Evolutionary conservation across 2,113 vertebrate species (phyloP).

Genomic region (Macquaria ambigua): DNA sequence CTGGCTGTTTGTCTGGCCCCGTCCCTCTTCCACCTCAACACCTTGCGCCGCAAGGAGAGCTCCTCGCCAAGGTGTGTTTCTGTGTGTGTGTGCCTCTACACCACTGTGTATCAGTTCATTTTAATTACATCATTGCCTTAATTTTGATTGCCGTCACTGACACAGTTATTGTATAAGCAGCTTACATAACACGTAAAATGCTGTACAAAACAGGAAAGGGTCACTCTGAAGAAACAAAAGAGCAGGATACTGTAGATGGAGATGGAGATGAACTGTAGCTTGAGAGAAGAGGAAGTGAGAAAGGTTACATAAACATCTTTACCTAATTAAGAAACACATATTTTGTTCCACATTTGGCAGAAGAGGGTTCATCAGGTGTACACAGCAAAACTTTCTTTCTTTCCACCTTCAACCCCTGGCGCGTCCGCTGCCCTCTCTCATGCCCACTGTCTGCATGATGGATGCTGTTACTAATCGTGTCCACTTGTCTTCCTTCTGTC

Average conservation of each 20-base stretch:
- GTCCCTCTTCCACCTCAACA: conserved; percentile 97
- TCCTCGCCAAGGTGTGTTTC: conserved; percentile 89
- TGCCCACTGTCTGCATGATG: not conserved
- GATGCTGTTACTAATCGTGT: conserved; percentile 27
- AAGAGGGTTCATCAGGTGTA: conserved; percentile 15
- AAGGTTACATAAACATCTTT: conserved; percentile 57
- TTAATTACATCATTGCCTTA: not conserved
- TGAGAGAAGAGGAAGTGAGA: conserved; percentile 45
- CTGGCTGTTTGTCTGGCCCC: conserved; percentile 97
- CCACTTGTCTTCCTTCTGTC: not conserved
- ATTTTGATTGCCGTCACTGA: not conserved
- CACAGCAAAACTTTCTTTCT: not conserved
- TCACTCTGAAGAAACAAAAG: conserved; percentile 60
- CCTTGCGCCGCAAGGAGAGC: conserved; percentile 91
- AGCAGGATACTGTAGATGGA: conserved; percentile 58
- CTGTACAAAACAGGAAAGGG: conserved; percentile 76
- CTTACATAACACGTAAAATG: conserved; percentile 46
- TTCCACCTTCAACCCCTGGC: not conserved
- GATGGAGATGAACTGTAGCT: not conserved
- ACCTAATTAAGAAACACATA: conserved; percentile 30
- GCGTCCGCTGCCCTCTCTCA: not conserved
- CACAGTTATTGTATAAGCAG: conserved; percentile 12
- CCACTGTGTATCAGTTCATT: not conserved
- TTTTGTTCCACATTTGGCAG: conserved; percentile 30
- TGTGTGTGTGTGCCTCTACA: not conserved